Evolutionary conservation across 2,797 vertebrate species (phyloP), one percentile per base, ranked within the genome.

Genomic region (Gymnodraco acuticeps): DNA sequence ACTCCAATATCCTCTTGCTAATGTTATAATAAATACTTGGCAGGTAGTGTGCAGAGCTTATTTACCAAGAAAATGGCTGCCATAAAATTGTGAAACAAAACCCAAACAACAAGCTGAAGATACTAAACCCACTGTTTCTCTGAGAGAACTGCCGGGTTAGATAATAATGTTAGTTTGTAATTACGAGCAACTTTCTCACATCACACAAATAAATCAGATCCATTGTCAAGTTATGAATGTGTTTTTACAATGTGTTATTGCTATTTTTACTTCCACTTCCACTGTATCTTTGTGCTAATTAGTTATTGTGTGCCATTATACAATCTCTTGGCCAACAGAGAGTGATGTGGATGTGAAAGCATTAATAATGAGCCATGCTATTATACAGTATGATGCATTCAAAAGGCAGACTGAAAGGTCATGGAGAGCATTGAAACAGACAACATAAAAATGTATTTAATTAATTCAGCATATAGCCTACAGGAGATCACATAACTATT

Each of bases 371-470:
- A 46, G 53, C 19, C 1, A 45, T 20, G 38, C 38, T 23, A 13
- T 17, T 23, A 13, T 17, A n/a, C n/a, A n/a, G n/a, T n/a, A 16
- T 33, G n/a, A 3, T 43, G 31, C 17, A 31, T 60, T 67, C 1
- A 3, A 9, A 0, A 52, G 52, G 27, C 60, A 67, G 64, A 47
- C 61, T 61, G 45, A 75, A 71, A 78, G 64, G 64, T 73, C 38
- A 50, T 1, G 2, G 33, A 51, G 9, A 72, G 3, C 45, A 9
- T 1, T 62, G 47, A 70, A 20, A 65, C 23, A 0, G 1, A 43
- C 13, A 54, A 20, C 1, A 9, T 38, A 14, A 38, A 64, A 52
- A 71, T 78, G 17, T 2, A 68, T 70, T 75, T 20, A 3, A 42
- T 42, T 42, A 13, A 16, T 31, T 27, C 6, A 27, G 43, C 4